Evolutionary conservation across 2,797 vertebrate species (phyloP), one percentile per base, ranked within the genome.

Genomic region (Gymnoscopelus braueri): DNA sequence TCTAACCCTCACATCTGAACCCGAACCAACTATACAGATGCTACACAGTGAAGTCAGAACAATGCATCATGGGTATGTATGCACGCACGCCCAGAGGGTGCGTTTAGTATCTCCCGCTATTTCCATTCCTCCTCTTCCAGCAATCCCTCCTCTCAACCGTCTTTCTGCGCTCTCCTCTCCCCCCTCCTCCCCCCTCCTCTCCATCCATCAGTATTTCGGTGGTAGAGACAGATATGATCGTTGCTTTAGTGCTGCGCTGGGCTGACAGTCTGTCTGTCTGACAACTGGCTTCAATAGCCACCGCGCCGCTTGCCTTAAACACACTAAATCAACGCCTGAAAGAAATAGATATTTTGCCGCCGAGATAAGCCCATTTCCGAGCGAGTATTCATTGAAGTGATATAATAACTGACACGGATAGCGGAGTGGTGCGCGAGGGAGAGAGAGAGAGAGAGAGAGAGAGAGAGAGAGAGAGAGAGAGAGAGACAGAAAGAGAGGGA

Each of bases 381-480:
- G 84, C 69, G 84, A 91, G 92, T 91, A 93, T 93, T 93, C 93
- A 93, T 93, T 94, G 92, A 94, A 93, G 89, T 93, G 86, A 94
- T 94, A 94, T 94, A 94, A 95, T 94, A 94, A 93, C 88, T 92
- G 92, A 92, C 91, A 94, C 81, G 91, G 90, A 87, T 84, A 87
- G 86, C 15, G 69, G 82, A 76, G 80, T 53, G 65, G 69, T 19
- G 39, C n/a, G 58, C 35, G 15, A 60, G 32, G 19, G 50, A 13
- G 24, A 10, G 60, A 13, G 15, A 48, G 47, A 60, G 15, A 19
- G 60, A 24, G 62, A 53, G 12, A 51, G 11, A 39, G 19, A 64
- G 24, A 55, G 62, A 29, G 65, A 74, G 74, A 53, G 77, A 73
- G 59, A 71, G 72, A 44, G 6, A 44, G 14, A 63, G 60, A 50